Base-by-base conservation (phyloP, 2,888 invertebrate genomes). In the Lycophotia porphyrea region DNA sequence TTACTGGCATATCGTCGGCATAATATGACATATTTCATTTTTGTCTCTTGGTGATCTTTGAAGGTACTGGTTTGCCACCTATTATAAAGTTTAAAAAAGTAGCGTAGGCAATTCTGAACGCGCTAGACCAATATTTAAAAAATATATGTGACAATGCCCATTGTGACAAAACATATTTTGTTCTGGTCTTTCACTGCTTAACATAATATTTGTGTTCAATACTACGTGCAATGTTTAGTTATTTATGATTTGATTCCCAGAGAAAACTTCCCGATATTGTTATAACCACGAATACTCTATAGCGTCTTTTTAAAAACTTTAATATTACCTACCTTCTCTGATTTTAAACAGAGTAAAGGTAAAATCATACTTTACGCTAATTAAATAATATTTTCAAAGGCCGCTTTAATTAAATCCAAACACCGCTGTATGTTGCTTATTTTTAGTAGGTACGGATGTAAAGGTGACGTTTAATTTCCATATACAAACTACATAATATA, bases 321-420 rank as follows among this genome's bases (percentile, higher is more conserved):
- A 76, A 39, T 76, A 44, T 58, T 36, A 44, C n/a, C 34, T 44
- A 52, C n/a, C 24, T 47, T 49, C n/a, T 18, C 60, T 31, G 52
- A 73, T 68, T 73, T 71, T 65, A 42, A 78, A 58, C 61, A 74
- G 67, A 76, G 77, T 77, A 74, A 81, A 76, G 80, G 76, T 71
- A 75, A 90, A 86, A 88, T 80, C 68, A 76, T 88, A 81, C 85
- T 84, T 84, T 78, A 79, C 81, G 85, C 88, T 91, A 91, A 91
- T 93, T 91, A 91, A 90, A 92, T 90, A 88, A 85, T 86, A 90
- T 87, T 89, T 88, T 90, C 91, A 87, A 90, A 90, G 89, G 90
- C 80, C 75, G 84, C 87, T 91, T 91, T 92, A 91, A 92, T 92
- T 90, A 92, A 91, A 92, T 89, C 85, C 81, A 84, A 84, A 90